Evolutionary conservation across 2,113 vertebrate species (phyloP), one percentile per base, ranked within the genome.

Genomic region (Callopanchax toddi): DNA sequence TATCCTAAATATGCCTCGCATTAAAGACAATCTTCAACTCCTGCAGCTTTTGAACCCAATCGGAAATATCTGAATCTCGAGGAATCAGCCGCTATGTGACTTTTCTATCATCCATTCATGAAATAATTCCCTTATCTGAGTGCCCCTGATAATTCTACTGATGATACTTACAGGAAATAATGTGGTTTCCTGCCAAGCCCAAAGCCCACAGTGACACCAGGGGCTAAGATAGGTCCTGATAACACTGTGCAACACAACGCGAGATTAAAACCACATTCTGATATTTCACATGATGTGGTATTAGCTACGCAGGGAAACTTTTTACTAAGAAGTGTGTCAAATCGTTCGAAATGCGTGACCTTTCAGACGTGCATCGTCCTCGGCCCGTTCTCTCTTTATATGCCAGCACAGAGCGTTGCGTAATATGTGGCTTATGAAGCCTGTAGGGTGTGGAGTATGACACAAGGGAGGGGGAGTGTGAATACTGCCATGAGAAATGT

Each of bases 101-200:
- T 63, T 44, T 36, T 58, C 74, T 68, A 29, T 18, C 20, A 43
- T 70, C 70, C 87, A 86, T 87, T 89, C 80, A 85, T 78, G 70
- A 87, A 80, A 79, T 54, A 40, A 8, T 32, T 85, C 66, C 71
- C 86, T 81, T 76, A 77, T 76, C 78, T 50, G 55, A 36, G 57
- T 23, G 67, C 57, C 52, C 68, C 75, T 58, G 67, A 60, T 77
- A 74, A 53, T 87, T 85, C 79, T 71, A 77, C 60, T 20, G 34
- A 62, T 76, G 78, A 84, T 42, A 43, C 64, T 23, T 52, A 75
- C 76, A 86, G 89, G 87, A 89, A 88, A 84, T 79, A 79, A 78
- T 74, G 81, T 49, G 65, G 77, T 84, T 88, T 88, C 82, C 83
- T 86, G 86, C 74, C 71, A 61, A 67, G 55, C 67, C 61, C 66